These are phyloP conservation scores for Hylaeus anthracinus DNA, from an alignment of 1,140 invertebrate species.

Conservation along the genomic window DNA sequence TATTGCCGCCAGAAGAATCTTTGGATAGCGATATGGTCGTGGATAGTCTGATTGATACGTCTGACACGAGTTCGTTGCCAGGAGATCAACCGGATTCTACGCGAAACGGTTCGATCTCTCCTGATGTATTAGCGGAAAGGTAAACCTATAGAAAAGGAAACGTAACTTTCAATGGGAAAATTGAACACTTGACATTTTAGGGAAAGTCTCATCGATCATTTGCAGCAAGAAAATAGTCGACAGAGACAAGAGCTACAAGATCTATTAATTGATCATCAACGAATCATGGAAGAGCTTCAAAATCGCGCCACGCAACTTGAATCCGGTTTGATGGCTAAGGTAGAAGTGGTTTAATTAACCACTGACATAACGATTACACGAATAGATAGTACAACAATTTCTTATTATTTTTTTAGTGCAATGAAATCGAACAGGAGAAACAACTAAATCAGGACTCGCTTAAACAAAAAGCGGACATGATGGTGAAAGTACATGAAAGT, in stretches of 20 bases:
- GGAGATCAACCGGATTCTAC: constrained; percentile 80
- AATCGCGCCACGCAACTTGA: constrained; percentile 77
- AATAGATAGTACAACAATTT: neutral
- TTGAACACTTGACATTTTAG: constrained; percentile 75
- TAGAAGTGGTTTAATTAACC: constrained; percentile 44
- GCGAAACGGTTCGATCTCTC: constrained; percentile 83
- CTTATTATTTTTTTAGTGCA: constrained; percentile 72
- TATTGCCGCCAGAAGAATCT: constrained; percentile 88
- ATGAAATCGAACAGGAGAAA: constrained; percentile 84
- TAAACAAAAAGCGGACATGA: constrained; percentile 81
- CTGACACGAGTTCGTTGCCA: constrained; percentile 83
- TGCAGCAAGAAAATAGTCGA: constrained; percentile 87
- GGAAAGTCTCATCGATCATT: constrained; percentile 91
- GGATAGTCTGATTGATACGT: constrained; percentile 87
- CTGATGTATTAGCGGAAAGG: constrained; percentile 82
- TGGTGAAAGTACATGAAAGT: constrained; percentile 81
- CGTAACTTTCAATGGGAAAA: no score
- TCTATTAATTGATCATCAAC: constrained; percentile 80
- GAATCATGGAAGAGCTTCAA: constrained; percentile 84
- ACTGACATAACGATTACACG: neutral
- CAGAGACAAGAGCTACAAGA: constrained; percentile 82
- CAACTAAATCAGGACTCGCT: constrained; percentile 84
- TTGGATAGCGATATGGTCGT: constrained; percentile 83
- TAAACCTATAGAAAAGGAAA: constrained; percentile 51
- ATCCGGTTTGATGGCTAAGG: constrained; percentile 72